A percentile compares a stretch with the other conserved stretches of the same genome.
phyloP scores from a whole-genome alignment of 2,113 vertebrate genomes.

The Sinocyclocheilus rhinocerous region DNA sequence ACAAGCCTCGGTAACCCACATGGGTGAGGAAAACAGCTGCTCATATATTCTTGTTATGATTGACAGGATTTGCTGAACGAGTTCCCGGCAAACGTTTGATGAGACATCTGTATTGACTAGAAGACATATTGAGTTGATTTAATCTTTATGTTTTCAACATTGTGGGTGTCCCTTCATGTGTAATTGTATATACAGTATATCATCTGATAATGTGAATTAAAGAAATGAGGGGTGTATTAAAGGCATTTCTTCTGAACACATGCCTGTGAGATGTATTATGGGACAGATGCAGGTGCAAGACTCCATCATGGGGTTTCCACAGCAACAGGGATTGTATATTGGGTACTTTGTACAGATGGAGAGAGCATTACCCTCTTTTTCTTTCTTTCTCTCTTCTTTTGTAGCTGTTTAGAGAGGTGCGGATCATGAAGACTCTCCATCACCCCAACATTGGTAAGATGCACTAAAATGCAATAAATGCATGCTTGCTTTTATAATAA shows the following conservation, averaged over 20 bases:
- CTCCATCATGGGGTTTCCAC: neutral
- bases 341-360: neutral
- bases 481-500: neutral
- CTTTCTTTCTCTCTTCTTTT: slow-evolving; percentile 12
- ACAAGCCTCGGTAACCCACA: neutral
- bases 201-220: neutral
- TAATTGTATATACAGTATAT: slow-evolving; percentile 12
- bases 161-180: neutral
- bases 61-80: neutral
- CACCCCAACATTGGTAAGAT: slow-evolving; percentile 92
- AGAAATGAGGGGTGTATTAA: slow-evolving; percentile 1
- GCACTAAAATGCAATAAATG: slow-evolving; percentile 1
- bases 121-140: neutral
- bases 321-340: neutral
- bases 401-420: slow-evolving; percentile 92
- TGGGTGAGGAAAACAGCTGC: neutral
- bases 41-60: neutral
- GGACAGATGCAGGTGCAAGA: slow-evolving; percentile 13
- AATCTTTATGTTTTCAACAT: neutral
- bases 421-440: slow-evolving; percentile 92
- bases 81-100: neutral
- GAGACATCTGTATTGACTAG: neutral
- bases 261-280: slow-evolving; percentile 2
- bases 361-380: neutral
- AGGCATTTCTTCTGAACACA: neutral